phyloP scores from a whole-genome alignment of 1,140 invertebrate genomes.

The Drosophila repleta region DNA sequence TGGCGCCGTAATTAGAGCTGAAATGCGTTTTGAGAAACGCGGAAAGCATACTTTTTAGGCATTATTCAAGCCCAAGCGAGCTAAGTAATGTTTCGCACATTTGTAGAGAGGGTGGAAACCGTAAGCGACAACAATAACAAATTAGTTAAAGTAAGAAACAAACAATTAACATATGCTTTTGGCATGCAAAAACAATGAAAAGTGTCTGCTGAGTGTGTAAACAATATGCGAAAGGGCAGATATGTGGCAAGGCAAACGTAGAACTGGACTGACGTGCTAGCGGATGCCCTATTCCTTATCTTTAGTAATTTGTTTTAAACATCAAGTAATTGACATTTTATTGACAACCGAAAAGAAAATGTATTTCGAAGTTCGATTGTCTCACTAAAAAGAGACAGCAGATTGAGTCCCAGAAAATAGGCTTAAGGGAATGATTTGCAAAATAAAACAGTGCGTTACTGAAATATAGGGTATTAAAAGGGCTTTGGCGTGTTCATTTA shows the following conservation, averaged over 20 bases:
- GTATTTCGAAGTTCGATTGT: too few species aligned
- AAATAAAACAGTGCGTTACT: too few species aligned
- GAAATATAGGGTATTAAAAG: constrained; percentile 4
- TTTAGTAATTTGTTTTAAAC: too few species aligned
- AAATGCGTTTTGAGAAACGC: constrained; percentile 6
- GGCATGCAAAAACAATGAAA: constrained; percentile 25
- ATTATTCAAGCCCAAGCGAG: not conserved
- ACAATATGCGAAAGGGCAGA: constrained; percentile 32
- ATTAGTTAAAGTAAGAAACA: constrained; percentile 41
- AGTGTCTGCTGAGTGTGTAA: constrained; percentile 31
- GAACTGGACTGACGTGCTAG: not conserved
- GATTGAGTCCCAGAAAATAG: too few species aligned
- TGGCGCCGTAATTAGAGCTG: constrained; percentile 4
- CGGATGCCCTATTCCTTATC: not conserved
- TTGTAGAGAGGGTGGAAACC: not conserved
- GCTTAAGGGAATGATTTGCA: too few species aligned
- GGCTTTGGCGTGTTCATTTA: constrained; percentile 24
- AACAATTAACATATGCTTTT: constrained; percentile 40
- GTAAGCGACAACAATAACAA: constrained; percentile 29
- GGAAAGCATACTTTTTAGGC: constrained; percentile 22
- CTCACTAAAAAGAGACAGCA: too few species aligned
- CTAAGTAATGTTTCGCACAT: too few species aligned
- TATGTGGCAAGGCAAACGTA: constrained; percentile 12
- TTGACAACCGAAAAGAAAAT: too few species aligned
- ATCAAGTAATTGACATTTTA: too few species aligned